These are phyloP conservation scores for Mus caroli DNA, from an alignment of 2,797 vertebrate genomes.

Conservation along the genomic window DNA sequence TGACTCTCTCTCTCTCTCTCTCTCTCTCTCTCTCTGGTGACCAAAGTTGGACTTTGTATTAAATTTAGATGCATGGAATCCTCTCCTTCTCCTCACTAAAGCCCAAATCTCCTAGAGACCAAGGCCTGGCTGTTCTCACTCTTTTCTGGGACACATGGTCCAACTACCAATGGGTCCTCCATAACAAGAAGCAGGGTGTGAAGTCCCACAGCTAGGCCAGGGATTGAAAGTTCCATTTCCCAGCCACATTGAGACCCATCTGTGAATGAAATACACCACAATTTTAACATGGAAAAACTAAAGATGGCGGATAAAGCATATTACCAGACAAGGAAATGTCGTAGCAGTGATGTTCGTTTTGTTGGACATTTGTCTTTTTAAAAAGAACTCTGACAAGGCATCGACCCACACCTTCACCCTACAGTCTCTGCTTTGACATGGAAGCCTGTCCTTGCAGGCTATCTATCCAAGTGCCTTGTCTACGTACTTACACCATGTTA, in stretches of 20 bases:
- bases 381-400: background rate
- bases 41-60: background rate
- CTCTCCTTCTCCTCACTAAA: too few species aligned
- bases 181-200: accelerated
- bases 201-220: background rate
- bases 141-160: too few species aligned
- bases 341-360: background rate
- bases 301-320: background rate
- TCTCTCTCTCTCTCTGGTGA: background rate
- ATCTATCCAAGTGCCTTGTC: background rate
- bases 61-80: background rate
- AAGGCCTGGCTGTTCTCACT: background rate
- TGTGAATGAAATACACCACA: background rate
- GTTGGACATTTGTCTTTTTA: background rate
- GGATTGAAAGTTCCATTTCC: background rate
- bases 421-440: background rate
- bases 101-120: background rate
- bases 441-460: background rate
- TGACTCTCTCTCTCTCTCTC: background rate
- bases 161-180: accelerated
- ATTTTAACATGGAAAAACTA: background rate
- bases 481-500: background rate
- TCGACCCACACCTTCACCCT: background rate
- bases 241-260: background rate
- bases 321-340: background rate